Conservation (phyloP, 1,140 invertebrate genomes). For the Geopemphigus sp. region DNA sequence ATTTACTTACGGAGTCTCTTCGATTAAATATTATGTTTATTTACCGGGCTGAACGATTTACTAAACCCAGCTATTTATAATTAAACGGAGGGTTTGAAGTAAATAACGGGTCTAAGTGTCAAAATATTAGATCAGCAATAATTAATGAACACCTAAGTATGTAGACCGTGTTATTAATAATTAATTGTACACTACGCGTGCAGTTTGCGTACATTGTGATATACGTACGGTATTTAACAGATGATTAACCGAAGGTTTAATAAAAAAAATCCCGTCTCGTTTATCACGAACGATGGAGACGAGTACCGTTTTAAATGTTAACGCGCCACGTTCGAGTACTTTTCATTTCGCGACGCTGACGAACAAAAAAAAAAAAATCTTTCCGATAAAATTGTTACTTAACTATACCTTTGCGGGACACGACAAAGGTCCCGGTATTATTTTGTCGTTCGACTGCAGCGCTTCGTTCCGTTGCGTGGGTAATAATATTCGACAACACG, state of each 20-base stretch:
- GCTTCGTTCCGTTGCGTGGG: no score
- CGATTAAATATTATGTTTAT: constrained; percentile 13
- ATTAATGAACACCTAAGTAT: constrained; percentile 24
- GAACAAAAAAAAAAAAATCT: no score
- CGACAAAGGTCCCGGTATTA: no score
- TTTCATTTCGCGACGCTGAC: no score
- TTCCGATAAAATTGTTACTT: no score
- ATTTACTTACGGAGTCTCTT: background rate
- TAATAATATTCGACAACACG: no score
- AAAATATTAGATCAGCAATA: constrained; percentile 23
- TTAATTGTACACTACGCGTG: background rate
- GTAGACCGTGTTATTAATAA: background rate
- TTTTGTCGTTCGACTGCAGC: no score
- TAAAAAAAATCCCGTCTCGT: background rate
- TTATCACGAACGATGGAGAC: background rate
- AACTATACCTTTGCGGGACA: no score
- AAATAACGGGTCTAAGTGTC: constrained; percentile 25
- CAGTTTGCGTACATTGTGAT: background rate
- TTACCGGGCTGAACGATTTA: background rate
- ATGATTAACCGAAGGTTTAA: no score
- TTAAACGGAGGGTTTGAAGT: background rate
- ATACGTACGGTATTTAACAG: background rate
- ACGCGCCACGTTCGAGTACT: no score
- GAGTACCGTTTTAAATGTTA: background rate
- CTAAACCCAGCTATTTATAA: constrained; percentile 8